Evolutionary conservation across 1,140 invertebrate species (phyloP).

Genomic region (Drosophila varians): DNA sequence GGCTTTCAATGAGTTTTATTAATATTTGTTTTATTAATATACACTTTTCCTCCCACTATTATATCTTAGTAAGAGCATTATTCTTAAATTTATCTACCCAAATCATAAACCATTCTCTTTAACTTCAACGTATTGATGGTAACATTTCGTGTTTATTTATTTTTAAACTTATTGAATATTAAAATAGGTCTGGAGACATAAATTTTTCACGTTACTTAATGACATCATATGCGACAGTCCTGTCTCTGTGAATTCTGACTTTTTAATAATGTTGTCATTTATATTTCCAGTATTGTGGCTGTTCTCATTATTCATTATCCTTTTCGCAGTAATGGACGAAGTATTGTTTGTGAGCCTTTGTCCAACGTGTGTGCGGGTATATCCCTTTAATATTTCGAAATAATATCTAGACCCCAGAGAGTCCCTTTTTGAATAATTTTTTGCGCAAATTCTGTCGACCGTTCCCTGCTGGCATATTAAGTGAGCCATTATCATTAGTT

Average conservation of each 20-base stretch:
- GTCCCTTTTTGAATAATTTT: constrained; percentile 35
- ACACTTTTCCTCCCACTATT: no score
- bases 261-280: constrained; percentile 74
- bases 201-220: constrained; percentile 48
- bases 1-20: not conserved
- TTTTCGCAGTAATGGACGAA: constrained; percentile 32
- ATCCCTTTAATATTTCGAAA: constrained; percentile 41
- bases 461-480: constrained; percentile 51
- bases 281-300: constrained; percentile 48
- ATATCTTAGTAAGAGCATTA: no score
- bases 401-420: constrained; percentile 14
- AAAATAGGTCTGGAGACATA: not conserved
- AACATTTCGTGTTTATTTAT: not conserved
- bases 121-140: no score
- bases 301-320: constrained; percentile 66
- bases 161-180: not conserved
- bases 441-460: constrained; percentile 42
- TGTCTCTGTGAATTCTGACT: constrained; percentile 34
- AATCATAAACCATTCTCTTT: no score
- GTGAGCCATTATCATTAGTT: constrained; percentile 70
- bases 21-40: not conserved
- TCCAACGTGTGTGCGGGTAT: constrained; percentile 9
- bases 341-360: constrained; percentile 32
- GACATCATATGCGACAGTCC: constrained; percentile 54
- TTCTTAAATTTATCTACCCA: no score